Conservation (phyloP, 2,113 vertebrate species). For the Malurus cyaneus region DNA sequence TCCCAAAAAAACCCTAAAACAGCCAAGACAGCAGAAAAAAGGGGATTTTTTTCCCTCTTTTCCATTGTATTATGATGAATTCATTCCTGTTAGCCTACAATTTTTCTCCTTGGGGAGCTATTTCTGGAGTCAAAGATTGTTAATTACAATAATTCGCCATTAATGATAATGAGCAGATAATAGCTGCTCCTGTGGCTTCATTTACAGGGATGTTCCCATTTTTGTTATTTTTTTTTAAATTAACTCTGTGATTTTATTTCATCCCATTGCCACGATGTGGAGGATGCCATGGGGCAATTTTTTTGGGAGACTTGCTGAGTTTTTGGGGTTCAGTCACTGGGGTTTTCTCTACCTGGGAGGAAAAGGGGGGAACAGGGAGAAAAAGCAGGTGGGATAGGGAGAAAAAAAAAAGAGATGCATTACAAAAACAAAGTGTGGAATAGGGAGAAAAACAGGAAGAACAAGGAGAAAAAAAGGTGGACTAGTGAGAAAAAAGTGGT, state of each 20-base stretch:
- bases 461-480: not conserved
- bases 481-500: not conserved
- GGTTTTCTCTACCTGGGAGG: not conserved
- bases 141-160: not conserved
- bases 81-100: not conserved
- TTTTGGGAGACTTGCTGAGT: accelerated
- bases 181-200: accelerated
- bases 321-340: accelerated
- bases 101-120: not conserved
- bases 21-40: not conserved
- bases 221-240: not conserved
- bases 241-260: accelerated
- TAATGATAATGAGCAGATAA: not conserved
- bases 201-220: not conserved
- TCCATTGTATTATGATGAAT: not conserved
- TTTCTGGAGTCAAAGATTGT: not conserved
- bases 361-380: not conserved
- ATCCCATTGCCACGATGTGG: accelerated
- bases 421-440: not conserved
- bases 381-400: not conserved
- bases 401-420: not conserved
- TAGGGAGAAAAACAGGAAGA: not conserved
- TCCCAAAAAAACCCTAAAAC: not conserved
- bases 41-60: accelerated
- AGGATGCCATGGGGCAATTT: accelerated